These are phyloP conservation scores for Seira ritae DNA, from an alignment of 2,888 invertebrate species.

Conservation along the genomic window DNA sequence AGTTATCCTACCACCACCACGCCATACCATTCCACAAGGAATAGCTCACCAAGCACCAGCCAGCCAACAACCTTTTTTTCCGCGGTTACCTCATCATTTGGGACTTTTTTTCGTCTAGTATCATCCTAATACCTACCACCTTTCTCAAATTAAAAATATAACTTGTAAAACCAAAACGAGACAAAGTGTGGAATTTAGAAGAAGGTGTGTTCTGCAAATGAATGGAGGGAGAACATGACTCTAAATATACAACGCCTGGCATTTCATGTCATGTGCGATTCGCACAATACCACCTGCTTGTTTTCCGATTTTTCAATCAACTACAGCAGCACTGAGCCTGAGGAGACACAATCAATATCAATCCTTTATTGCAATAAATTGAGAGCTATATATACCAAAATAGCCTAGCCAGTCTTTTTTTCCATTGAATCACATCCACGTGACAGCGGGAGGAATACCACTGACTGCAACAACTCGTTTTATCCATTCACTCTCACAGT, in stretches of 20 bases:
- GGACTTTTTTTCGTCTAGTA: neutral
- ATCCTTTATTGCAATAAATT: neutral
- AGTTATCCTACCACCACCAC: neutral
- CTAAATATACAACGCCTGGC: neutral
- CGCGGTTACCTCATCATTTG: neutral
- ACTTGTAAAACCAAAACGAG: neutral
- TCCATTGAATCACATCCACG: constrained; percentile 42
- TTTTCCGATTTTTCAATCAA: neutral
- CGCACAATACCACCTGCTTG: constrained; percentile 7
- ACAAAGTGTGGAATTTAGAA: neutral
- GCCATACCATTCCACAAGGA: neutral
- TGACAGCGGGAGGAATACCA: constrained; percentile 50
- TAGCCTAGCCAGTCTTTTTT: neutral
- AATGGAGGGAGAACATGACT: neutral
- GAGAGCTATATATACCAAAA: neutral
- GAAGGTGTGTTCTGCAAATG: neutral
- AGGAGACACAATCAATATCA: neutral
- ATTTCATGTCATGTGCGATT: neutral
- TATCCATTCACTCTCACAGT: constrained; percentile 21
- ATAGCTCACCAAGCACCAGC: too few relatives aligned
- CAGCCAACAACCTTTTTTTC: neutral
- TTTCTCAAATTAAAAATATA: constrained; percentile 6
- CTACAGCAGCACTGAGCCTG: neutral
- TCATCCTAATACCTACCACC: neutral
- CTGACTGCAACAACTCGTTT: constrained; percentile 46